Percentiles rank a stretch among this genome's conserved stretches.
Conservation (phyloP, 2,113 vertebrate species). For the Sialia sialis region DNA sequence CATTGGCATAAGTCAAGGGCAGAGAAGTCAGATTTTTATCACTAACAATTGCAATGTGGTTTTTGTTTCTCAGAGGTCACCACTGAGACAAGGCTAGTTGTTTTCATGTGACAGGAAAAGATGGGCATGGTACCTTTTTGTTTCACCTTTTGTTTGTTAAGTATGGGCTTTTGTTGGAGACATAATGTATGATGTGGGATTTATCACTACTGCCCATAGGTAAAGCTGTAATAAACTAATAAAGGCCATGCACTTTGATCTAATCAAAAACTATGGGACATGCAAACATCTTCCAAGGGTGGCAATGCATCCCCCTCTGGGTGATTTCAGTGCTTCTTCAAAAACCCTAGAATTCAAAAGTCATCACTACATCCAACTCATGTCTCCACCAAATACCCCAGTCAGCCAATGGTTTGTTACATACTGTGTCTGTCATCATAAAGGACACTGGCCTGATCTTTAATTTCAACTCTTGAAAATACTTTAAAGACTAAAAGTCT, state of each 20-base stretch:
- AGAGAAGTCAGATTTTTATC: neutral
- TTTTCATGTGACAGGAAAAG: neutral
- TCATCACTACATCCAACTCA: neutral
- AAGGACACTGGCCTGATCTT: neutral
- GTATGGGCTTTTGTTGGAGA: neutral
- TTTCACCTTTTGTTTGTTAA: neutral
- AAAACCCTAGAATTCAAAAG: neutral
- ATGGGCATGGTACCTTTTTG: neutral
- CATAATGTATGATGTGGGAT: neutral
- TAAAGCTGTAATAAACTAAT: neutral
- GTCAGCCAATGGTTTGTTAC: neutral
- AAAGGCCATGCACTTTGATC: neutral
- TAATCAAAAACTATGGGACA: neutral
- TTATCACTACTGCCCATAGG: neutral
- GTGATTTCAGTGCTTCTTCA: neutral
- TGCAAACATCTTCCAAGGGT: neutral
- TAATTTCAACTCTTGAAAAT: neutral
- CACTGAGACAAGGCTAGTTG: neutral
- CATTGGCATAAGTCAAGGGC: neutral
- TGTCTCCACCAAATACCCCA: fast-evolving
- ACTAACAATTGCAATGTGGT: neutral
- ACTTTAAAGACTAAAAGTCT: neutral
- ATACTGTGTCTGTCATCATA: neutral
- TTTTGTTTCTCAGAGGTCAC: neutral
- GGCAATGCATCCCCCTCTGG: neutral